phyloP scores from a whole-genome alignment of 2,797 vertebrate genomes.

The Chrysolophus pictus region DNA sequence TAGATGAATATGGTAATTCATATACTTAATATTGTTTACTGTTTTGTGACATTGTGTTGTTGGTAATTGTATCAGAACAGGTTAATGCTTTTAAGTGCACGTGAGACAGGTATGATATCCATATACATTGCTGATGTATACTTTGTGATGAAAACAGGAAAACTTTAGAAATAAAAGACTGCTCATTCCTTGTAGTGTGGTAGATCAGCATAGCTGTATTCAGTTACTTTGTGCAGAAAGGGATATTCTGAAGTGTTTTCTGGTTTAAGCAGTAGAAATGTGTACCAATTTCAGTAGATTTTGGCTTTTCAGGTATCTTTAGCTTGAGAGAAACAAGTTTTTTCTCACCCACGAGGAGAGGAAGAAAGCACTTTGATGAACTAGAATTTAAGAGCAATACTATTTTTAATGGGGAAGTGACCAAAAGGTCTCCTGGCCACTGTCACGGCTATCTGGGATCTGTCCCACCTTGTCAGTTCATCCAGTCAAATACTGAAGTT shows the following conservation, averaged over 20 bases:
- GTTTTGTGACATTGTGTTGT: not conserved
- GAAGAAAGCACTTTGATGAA: not conserved
- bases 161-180: not conserved
- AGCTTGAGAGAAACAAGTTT: not conserved
- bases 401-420: not conserved
- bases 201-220: not conserved
- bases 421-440: not conserved
- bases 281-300: not conserved
- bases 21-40: not conserved
- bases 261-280: not conserved
- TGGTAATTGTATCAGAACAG: not conserved
- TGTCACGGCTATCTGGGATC: not conserved
- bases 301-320: not conserved
- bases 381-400: not conserved
- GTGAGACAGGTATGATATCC: not conserved
- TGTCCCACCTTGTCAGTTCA: not conserved
- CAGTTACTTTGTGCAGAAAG: not conserved
- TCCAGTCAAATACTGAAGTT: not conserved
- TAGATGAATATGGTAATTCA: not conserved
- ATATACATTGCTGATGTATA: not conserved
- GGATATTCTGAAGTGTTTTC: not conserved
- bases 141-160: not conserved
- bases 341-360: not conserved
- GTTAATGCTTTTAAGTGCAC: not conserved
- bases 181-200: not conserved